A percentile compares a stretch with the other conserved stretches of the same genome.
Evolutionary conservation across 2,888 invertebrate species (phyloP).

Genomic region (Mimumesa dahlbomi): DNA sequence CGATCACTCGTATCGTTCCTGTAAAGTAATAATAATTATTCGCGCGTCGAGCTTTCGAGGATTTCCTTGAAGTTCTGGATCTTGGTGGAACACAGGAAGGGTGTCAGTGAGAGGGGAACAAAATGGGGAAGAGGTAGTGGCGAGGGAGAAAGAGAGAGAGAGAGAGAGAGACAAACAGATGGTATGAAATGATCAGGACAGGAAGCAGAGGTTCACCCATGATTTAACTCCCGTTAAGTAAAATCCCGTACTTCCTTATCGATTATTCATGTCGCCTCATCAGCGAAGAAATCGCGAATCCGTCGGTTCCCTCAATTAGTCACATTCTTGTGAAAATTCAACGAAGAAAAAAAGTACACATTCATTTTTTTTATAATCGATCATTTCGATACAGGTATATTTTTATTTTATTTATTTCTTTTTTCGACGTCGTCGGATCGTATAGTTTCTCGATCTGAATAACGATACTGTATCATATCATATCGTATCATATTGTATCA

Average conservation of each 20-base stretch:
- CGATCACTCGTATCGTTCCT: too few species aligned
- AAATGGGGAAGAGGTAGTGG: not conserved
- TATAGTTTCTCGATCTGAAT: too few species aligned
- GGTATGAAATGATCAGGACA: slow-evolving; percentile 58
- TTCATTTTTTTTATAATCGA: too few species aligned
- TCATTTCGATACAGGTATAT: too few species aligned
- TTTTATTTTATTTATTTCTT: too few species aligned
- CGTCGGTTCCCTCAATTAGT: slow-evolving; percentile 46
- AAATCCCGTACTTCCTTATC: slow-evolving; percentile 69
- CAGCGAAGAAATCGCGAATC: slow-evolving; percentile 49
- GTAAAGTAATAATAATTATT: too few species aligned
- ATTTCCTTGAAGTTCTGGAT: not conserved
- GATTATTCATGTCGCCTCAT: slow-evolving; percentile 59
- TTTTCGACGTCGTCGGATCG: too few species aligned
- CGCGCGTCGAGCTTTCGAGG: slow-evolving; percentile 8
- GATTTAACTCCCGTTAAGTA: slow-evolving; percentile 71
- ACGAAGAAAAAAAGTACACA: too few species aligned
- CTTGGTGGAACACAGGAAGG: slow-evolving; percentile 23
- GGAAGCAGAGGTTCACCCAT: slow-evolving; percentile 71
- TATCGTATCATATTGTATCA: too few species aligned
- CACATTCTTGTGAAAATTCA: slow-evolving; percentile 11
- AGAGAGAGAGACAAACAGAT: slow-evolving; percentile 18
- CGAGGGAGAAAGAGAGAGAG: slow-evolving; percentile 5
- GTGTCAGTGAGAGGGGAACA: slow-evolving; percentile 4
- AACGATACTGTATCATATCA: too few species aligned